phyloP scores from a whole-genome alignment of 2,113 vertebrate species.

The Ptilonorhynchus violaceus region DNA sequence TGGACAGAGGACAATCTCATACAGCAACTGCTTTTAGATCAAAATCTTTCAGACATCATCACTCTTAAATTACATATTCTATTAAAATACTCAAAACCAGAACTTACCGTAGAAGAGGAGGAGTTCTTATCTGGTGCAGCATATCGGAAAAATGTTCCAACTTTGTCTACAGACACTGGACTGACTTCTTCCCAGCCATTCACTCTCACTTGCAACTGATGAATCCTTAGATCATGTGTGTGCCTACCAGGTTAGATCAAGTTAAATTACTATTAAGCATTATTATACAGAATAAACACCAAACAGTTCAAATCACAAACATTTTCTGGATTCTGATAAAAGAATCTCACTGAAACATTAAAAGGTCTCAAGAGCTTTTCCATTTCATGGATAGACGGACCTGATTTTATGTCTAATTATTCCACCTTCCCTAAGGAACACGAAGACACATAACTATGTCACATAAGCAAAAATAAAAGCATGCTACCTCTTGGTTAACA shows the following conservation, averaged over 20 bases:
- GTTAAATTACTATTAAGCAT: neutral
- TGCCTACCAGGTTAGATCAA: conserved; percentile 74
- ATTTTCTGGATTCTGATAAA: neutral
- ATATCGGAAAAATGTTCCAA: conserved; percentile 94
- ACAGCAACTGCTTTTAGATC: neutral
- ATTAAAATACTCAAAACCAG: neutral
- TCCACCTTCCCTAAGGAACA: neutral
- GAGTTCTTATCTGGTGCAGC: conserved; percentile 93
- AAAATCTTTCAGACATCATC: neutral
- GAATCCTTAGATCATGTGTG: conserved; percentile 93
- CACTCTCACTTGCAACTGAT: conserved; percentile 92
- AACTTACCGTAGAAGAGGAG: conserved; percentile 88
- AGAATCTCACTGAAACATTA: neutral
- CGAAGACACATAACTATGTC: neutral
- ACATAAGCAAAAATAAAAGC: neutral
- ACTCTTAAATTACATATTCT: neutral
- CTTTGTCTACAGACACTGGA: conserved; percentile 96
- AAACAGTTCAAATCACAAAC: neutral
- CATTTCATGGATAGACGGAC: neutral
- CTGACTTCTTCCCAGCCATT: conserved; percentile 98
- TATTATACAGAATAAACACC: neutral
- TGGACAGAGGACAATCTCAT: neutral
- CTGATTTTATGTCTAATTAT: neutral
- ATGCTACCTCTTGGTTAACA: neutral
- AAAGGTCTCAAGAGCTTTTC: neutral